Evolutionary conservation across 37 sponge, comb jelly and placozoan genomes (phyloP), one percentile per base, ranked within the genome.

Genomic region (Crambe crambe): DNA sequence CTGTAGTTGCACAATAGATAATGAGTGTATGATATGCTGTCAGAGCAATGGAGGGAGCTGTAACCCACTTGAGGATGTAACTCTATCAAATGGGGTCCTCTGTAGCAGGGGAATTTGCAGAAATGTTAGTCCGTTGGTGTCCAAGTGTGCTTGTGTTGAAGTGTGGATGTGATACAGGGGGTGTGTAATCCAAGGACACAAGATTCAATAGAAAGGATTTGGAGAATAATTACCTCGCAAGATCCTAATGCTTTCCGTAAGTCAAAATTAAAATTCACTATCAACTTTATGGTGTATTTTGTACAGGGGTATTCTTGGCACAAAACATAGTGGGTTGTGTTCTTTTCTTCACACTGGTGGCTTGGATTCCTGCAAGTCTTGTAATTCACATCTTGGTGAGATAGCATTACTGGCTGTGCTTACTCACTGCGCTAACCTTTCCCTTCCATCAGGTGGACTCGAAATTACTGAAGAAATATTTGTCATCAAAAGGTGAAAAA

Each of bases 241-340:
- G 75, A 74, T 37, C 39, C 39, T 27, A 68, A 73, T 60, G 74
- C 72, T 35, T 34, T 82, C 21, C 22, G 83, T 82, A 54, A 81
- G 62, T 9, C 18, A 47, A 47, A 15, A 12, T 15, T 47, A 47
- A 15, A 6, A 47, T 47, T 6, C n/a, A n/a, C 6, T 6, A 47
- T 47, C 12, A 47, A 15, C 12, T 47, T 6, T 12, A 47, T 47
- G 51, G 12, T 47, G 10, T 47, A 12, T 47, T 47, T 9, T 5
- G 5, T 78, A 23, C 51, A 67, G 57, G 74, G 2, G 56, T n/a
- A 23, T 61, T 74, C 32, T 44, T 82, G 29, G 27, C 4, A 22
- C 74, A 82, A 56, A 82, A 82, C 67, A 73, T 82, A 26, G 75
- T 82, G 2, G 83, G 83, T 0, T 65, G 26, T 73, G 73, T 72